Percentiles rank a stretch among this genome's conserved stretches.
phyloP scores from a whole-genome alignment of 2,797 vertebrate species.

The Mareca penelope region DNA sequence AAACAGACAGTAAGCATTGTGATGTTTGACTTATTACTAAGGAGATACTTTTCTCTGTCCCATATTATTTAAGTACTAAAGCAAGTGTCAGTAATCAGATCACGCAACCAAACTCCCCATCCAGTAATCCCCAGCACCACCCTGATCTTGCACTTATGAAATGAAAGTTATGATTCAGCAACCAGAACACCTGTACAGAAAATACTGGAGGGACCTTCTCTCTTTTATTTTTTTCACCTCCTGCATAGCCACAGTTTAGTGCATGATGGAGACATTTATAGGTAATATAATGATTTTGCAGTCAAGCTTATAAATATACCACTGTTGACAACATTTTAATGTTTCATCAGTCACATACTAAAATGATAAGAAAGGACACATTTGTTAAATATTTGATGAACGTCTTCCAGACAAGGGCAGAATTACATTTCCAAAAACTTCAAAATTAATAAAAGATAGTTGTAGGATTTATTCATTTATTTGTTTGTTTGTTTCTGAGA shows the following conservation, averaged over 20 bases:
- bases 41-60: neutral
- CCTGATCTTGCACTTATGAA: rapidly evolving
- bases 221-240: neutral
- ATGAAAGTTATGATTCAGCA: neutral
- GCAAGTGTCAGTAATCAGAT: neutral
- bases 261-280: neutral
- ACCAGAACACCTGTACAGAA: neutral
- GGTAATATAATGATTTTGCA: neutral
- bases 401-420: constrained; percentile 30
- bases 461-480: neutral
- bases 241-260: neutral
- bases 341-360: constrained; percentile 35
- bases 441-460: constrained; percentile 13
- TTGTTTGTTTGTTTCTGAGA: neutral
- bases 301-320: constrained; percentile 30
- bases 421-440: neutral
- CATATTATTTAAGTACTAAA: neutral
- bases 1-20: neutral
- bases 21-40: neutral
- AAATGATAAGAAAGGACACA: neutral
- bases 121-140: neutral
- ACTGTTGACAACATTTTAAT: constrained; percentile 23
- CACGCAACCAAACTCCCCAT: rapidly evolving
- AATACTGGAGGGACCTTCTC: neutral
- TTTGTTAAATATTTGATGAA: constrained; percentile 66